These are phyloP conservation scores for Cynopterus brachyotis DNA, from an alignment of 2,113 vertebrate species.

Conservation along the genomic window DNA sequence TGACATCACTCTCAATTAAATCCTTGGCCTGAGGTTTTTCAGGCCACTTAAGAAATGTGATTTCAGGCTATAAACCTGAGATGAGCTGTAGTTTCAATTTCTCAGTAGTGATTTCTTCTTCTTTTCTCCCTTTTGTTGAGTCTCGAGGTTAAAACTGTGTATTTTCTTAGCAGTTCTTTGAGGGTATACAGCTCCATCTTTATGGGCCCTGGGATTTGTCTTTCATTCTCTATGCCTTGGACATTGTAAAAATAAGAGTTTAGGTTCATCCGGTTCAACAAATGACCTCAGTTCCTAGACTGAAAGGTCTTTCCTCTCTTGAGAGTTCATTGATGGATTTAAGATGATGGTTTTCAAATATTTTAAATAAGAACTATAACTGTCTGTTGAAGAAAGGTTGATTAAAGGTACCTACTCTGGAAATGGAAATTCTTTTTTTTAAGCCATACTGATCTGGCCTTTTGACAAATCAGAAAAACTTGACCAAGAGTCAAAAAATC, in stretches of 20 bases:
- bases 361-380: background rate
- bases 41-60: background rate
- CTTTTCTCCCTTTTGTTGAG: background rate
- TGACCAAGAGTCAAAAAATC: background rate
- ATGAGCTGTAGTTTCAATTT: background rate
- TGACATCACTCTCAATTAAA: background rate
- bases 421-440: background rate
- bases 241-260: background rate
- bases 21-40: slow-evolving; percentile 26
- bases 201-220: background rate
- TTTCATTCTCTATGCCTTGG: background rate
- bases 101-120: background rate
- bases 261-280: background rate
- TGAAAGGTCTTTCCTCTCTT: background rate
- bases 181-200: background rate
- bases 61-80: slow-evolving; percentile 20
- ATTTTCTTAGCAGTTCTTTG: background rate
- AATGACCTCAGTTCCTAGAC: background rate
- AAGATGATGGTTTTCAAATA: background rate
- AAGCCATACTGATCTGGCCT: background rate
- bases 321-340: background rate
- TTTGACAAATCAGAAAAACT: background rate
- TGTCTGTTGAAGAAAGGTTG: background rate
- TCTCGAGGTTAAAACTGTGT: background rate
- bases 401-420: background rate